Base-by-base conservation (phyloP, 2,797 vertebrate genomes). In the Todus mexicanus region DNA sequence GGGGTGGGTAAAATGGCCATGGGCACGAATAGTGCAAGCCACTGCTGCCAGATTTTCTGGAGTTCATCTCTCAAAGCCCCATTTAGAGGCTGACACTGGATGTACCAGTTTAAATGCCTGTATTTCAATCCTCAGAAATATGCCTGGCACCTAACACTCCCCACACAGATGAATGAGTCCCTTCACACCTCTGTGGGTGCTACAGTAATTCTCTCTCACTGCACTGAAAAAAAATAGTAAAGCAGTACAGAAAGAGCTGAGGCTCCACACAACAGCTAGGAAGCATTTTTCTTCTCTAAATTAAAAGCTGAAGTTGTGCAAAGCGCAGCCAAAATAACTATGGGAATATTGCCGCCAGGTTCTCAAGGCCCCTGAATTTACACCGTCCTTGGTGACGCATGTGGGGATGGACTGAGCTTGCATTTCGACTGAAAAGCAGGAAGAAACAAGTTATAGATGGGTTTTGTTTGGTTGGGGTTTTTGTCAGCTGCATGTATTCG, bases 101-200 rank as follows among this genome's bases (percentile, higher is more conserved):
- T 90, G 78, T 77, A 93, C 87, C 89, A 75, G 90, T 90, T 94
- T 83, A 83, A 95, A 90, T 74, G 86, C 79, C 69, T 87, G 43
- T 31, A 33, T 83, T 94, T 87, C 88, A 75, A 54, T 80, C 88
- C 90, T 92, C 92, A 90, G 95, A 93, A 94, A 96, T 92, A 90
- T 72, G 93, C 94, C 87, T 94, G 93, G 90, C 87, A 93, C 93
- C 90, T 92, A 81, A 94, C 90, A 84, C 94, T 89, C 93, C 93
- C 93, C 95, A 89, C 96, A 93, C 89, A 92, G 89, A 95, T 85
- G 93, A 96, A 92, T 85, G 90, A 96, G 92, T 85, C 73, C 90
- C 95, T 95, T 94, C 89, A 95, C 95, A 96, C 95, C 93, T 95
- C 96, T 70, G 65, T 70, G 94, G 79, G 94, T 93, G 95, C 94